phyloP scores from a whole-genome alignment of 92 coral and sea anemone genomes.

The Chrysogorgia sp. region DNA sequence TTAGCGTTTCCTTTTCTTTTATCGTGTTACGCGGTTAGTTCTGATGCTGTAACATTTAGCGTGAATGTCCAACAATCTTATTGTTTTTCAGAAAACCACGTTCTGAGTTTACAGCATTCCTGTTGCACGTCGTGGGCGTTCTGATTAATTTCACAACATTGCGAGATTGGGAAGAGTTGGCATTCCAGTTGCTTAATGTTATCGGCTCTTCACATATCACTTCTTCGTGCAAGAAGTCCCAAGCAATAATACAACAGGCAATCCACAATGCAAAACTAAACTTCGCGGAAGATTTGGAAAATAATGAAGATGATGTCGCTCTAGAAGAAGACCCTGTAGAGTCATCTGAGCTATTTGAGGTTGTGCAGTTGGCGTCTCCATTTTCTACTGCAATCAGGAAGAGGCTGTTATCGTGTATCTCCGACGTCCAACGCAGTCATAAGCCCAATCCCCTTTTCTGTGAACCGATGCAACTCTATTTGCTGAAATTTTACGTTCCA shows the following conservation, averaged over 20 bases:
- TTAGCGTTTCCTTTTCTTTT: not conserved
- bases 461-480: not conserved
- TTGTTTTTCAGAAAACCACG: conserved; percentile 8
- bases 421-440: not conserved
- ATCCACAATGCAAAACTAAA: not conserved
- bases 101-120: not conserved
- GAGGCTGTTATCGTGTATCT: not conserved
- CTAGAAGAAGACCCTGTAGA: too few species aligned
- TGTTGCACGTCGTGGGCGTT: conserved; percentile 1
- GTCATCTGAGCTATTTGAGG: not conserved
- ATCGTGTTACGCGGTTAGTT: not conserved
- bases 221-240: not conserved
- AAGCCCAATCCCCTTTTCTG: not conserved
- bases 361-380: not conserved
- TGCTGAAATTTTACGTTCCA: conserved; percentile 10
- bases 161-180: conserved; percentile 11
- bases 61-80: not conserved
- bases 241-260: not conserved
- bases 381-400: not conserved
- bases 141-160: not conserved
- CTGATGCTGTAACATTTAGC: not conserved
- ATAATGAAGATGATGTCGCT: not conserved
- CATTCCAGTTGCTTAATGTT: not conserved
- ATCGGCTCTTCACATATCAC: conserved; percentile 11
- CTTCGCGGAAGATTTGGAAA: not conserved